Base-by-base conservation (phyloP, 1,140 invertebrate species). In the Pemphigus obesinymphae region DNA sequence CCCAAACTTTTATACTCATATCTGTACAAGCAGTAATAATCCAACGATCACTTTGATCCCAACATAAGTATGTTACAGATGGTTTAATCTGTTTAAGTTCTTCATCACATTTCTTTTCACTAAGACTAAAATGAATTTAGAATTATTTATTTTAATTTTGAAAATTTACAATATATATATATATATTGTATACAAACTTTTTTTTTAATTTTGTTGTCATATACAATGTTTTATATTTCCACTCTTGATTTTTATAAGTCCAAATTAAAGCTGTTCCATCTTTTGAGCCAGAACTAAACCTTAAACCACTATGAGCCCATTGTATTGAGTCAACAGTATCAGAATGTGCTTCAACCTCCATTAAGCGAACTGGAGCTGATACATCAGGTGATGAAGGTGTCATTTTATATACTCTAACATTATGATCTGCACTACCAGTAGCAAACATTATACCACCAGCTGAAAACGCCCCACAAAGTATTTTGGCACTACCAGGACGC, bases 311-410 rank as follows among this genome's bases (percentile, higher is more conserved):
- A 87, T 98, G 94, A 70, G 96, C 93, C 94, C 98, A 99, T 83
- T 96, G 93, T 82, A 99, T 94, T 78, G 95, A 97, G 88, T 99
- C 98, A 3, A 99, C 97, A 29, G 95, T 92, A 87, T 99, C 97
- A 0, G 90, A 90, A 87, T 99, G 97, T 2, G 93, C 92, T 85
- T 98, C 95, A 1, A 93, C 91, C 88, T 98, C 95, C 80, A 94
- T 87, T 75, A 96, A 91, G 83, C 93, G 78, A 3, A 61, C 58
- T 15, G 82, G 83, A 26, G 76, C 66, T 73, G 83, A 81, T 0
- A 91, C 95, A 8, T 92, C 93, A 85, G 91, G 90, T 40, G 76
- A 61, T 72, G 91, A 89, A 6, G 91, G 92, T 76, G 91, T 88
- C 90, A 98, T 93, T 82, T 92, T 90, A 86, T 98, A 99, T 6